These are phyloP conservation scores for Drosophila burlai DNA, from an alignment of 1,140 invertebrate genomes.

Conservation along the genomic window DNA sequence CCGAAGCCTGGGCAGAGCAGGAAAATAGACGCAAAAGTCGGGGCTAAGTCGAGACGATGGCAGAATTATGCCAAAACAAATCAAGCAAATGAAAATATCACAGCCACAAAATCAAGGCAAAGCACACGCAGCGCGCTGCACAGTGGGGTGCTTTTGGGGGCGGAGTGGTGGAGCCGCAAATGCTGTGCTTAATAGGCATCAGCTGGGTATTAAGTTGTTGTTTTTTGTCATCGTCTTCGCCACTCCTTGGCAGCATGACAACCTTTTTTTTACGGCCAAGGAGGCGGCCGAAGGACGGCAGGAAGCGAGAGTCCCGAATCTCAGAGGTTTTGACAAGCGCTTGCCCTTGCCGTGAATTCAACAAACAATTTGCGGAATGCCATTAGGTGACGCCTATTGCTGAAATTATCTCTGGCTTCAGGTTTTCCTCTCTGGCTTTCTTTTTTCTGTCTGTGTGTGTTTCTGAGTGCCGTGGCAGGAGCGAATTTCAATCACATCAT, in stretches of 20 bases:
- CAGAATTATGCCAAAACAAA: conserved; percentile 82
- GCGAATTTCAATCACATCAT: conserved; percentile 76
- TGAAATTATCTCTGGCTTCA: conserved; percentile 74
- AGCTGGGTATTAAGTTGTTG: conserved; percentile 83
- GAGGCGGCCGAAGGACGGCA: background rate
- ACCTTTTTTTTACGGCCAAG: conserved; percentile 62
- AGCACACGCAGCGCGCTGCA: conserved; percentile 52
- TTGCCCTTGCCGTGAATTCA: conserved; percentile 53
- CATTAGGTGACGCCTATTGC: conserved; percentile 77
- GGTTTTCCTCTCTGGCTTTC: conserved; percentile 11
- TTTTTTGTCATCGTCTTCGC: conserved; percentile 68
- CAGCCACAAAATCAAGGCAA: conserved; percentile 78
- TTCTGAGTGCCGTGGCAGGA: conserved; percentile 4
- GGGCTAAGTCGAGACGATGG: conserved; percentile 33
- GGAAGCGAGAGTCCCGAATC: conserved; percentile 29
- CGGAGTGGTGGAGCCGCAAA: conserved; percentile 62
- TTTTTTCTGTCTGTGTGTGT: background rate
- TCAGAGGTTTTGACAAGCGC: conserved; percentile 64
- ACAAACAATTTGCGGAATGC: conserved; percentile 81
- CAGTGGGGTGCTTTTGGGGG: conserved; percentile 25
- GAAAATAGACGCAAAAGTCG: conserved; percentile 17
- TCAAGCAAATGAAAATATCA: conserved; percentile 83
- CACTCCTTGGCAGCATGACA: conserved; percentile 73
- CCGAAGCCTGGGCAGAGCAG: conserved; percentile 9
- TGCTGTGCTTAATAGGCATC: conserved; percentile 84